Percentiles rank a stretch among this genome's conserved stretches.
phyloP scores from a whole-genome alignment of 2,888 invertebrate genomes.

The Dorcus parallelipipedus region DNA sequence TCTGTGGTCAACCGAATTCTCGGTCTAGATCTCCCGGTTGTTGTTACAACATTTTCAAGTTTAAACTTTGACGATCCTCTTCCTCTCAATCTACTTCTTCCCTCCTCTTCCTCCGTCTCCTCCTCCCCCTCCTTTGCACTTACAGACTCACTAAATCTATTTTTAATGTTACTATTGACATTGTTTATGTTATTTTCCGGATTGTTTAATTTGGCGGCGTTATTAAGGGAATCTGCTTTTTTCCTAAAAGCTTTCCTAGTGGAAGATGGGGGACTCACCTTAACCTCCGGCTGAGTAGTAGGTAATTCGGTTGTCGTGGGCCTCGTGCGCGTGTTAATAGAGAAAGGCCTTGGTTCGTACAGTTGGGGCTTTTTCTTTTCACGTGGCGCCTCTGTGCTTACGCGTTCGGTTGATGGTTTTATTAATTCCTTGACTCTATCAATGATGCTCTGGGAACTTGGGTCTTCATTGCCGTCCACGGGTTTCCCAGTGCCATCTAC shows the following conservation, averaged over 20 bases:
- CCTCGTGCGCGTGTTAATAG: constrained; percentile 33
- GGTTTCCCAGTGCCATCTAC: no score
- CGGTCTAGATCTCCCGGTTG: constrained; percentile 18
- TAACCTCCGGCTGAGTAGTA: constrained; percentile 23
- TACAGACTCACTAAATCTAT: neutral
- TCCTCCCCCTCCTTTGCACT: neutral
- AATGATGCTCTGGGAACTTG: no score
- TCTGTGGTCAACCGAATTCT: constrained; percentile 26
- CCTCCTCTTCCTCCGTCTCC: neutral
- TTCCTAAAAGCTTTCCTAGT: constrained; percentile 18
- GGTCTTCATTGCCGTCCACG: no score
- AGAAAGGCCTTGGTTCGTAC: constrained; percentile 41
- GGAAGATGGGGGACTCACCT: constrained; percentile 23
- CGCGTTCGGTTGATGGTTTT: no score
- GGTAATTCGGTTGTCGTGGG: constrained; percentile 28
- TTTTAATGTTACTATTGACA: neutral
- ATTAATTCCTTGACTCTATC: no score
- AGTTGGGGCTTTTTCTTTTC: constrained; percentile 31
- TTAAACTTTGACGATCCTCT: constrained; percentile 34
- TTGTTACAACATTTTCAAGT: constrained; percentile 17
- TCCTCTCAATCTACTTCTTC: constrained; percentile 8
- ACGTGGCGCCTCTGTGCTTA: neutral
- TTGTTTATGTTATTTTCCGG: constrained; percentile 13
- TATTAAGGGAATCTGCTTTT: constrained; percentile 8
- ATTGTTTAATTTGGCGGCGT: constrained; percentile 11